A percentile compares a stretch with the other conserved stretches of the same genome.
Evolutionary conservation across 2,113 vertebrate genomes (phyloP).

Genomic region (Tringa solitaria): DNA sequence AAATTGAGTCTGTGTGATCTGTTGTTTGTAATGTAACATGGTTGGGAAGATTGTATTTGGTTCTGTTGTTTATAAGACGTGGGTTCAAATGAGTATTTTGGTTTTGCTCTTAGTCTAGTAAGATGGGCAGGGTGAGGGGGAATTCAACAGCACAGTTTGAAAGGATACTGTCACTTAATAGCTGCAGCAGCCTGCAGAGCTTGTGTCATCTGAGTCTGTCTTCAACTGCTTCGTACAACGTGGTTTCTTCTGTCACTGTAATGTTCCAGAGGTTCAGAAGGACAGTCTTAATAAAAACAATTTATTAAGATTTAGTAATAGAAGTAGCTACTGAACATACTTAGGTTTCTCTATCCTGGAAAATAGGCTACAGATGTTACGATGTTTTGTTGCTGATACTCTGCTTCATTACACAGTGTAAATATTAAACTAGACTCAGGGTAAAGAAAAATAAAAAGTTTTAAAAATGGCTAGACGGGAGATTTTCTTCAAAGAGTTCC

Average conservation of each 20-base stretch:
- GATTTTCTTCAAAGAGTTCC: constrained; percentile 62
- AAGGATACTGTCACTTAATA: neutral
- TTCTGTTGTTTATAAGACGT: neutral
- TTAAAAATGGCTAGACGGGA: constrained; percentile 56
- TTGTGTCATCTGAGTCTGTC: neutral
- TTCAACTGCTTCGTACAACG: neutral
- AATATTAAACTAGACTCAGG: constrained; percentile 29
- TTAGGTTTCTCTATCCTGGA: neutral
- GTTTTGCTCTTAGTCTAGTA: neutral
- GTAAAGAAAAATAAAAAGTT: constrained; percentile 1
- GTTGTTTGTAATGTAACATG: neutral
- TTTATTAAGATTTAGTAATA: neutral
- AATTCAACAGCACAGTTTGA: neutral
- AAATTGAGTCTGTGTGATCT: neutral
- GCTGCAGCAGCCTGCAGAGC: neutral
- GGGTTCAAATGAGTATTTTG: neutral
- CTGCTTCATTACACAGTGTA: neutral
- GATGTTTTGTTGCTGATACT: neutral
- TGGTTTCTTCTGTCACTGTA: neutral
- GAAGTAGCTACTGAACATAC: neutral
- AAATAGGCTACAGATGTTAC: constrained; percentile 39
- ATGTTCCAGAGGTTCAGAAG: neutral
- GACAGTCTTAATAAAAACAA: neutral
- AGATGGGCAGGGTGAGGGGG: neutral
- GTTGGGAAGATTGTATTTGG: neutral